Evolutionary conservation across 2,888 invertebrate genomes (phyloP), one percentile per base, ranked within the genome.

Genomic region (Nomada flava): DNA sequence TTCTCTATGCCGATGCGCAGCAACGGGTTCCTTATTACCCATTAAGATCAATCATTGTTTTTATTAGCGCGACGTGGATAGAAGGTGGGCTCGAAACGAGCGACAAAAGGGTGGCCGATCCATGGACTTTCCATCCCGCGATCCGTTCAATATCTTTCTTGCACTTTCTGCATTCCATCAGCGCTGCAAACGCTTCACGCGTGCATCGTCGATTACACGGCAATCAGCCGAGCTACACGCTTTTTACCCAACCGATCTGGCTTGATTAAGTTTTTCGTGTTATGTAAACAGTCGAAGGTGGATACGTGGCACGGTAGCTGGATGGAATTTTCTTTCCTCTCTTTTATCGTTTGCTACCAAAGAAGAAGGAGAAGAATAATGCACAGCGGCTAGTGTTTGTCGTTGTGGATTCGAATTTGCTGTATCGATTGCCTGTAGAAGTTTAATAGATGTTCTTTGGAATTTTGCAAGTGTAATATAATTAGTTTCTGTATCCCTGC

Each of bases 41-140:
- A 84, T 86, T 86, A 86, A 79, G 70, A 76, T 83, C 78, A 85
- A 87, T 87, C 86, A 85, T 72, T 74, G 81, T 79, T 87, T 85
- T 87, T 82, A 76, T 65, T 64, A 60, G 53, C 57, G 23, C 44
- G 47, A 11, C 50, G 23, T 18, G 67, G 71, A 60, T 76, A 71
- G 65, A 55, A 60, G 47, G 63, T 59, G 73, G 50, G 53, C 29
- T 47, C 57, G 74, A 29, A 60, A 79, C 47, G 71, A 81, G 67
- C 81, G 82, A 82, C 82, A 68, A 76, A 72, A 81, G 81, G 81
- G 76, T 74, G 74, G 74, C 44, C 77, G 72, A 62, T 72, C 26
- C 64, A 44, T 53, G n/a, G 53, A 75, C 82, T 83, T 77, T 82
- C 60, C 63, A 68, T 68, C 70, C 44, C 59, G 26, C 18, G 53